phyloP scores from a whole-genome alignment of 2,113 vertebrate species.

The Tonatia bakeri region DNA sequence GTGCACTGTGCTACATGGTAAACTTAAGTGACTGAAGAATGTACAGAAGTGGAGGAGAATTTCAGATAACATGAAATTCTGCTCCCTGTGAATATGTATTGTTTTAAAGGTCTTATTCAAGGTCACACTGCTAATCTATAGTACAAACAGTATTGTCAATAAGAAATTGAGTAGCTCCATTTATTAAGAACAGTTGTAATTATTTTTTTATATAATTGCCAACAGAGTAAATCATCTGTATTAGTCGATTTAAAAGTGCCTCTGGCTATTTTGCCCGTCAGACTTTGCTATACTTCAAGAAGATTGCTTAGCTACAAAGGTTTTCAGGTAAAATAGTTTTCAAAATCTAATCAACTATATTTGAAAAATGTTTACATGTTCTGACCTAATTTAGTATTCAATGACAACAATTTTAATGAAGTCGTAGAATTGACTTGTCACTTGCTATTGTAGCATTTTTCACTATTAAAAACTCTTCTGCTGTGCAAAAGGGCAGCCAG shows the following conservation, averaged over 20 bases:
- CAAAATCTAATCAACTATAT: slow-evolving; percentile 11
- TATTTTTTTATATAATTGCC: neutral
- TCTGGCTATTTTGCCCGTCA: neutral
- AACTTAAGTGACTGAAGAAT: neutral
- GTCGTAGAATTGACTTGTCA: slow-evolving; percentile 42
- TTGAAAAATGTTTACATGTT: slow-evolving; percentile 37
- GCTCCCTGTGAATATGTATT: neutral
- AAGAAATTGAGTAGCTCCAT: neutral
- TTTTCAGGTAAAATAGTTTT: slow-evolving; percentile 26
- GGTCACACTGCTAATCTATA: neutral
- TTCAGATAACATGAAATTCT: neutral
- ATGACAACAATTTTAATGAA: slow-evolving; percentile 33
- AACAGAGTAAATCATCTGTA: slow-evolving; percentile 14
- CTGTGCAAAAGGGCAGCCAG: neutral
- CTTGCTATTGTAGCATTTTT: neutral
- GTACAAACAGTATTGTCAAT: neutral
- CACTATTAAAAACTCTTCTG: slow-evolving; percentile 24
- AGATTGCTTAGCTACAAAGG: neutral
- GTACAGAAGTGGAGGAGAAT: neutral
- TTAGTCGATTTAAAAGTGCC: slow-evolving; percentile 9
- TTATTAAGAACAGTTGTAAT: neutral
- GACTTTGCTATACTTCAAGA: neutral
- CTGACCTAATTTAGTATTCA: slow-evolving; percentile 49
- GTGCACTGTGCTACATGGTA: neutral
- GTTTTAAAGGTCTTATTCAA: neutral